Conservation (phyloP, 30 jellyfish, hydroid and myxozoan genomes). For the Aurelia coerulea region DNA sequence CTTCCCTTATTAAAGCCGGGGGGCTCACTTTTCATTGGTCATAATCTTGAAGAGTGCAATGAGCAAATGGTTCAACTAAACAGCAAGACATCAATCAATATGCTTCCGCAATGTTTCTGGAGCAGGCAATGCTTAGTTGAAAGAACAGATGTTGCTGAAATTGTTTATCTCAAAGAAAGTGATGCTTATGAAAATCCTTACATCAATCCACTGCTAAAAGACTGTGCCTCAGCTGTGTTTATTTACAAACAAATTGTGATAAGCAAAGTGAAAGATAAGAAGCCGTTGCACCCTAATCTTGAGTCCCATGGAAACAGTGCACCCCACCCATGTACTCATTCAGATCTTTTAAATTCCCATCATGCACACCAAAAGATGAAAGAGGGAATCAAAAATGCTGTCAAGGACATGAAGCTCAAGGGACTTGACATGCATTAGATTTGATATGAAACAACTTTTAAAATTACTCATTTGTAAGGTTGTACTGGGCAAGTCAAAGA, state of each 20-base stretch:
- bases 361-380: constrained; percentile 52
- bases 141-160: constrained; percentile 83
- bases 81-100: constrained; percentile 15
- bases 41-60: constrained; percentile 75
- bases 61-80: constrained; percentile 24
- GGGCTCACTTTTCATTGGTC: constrained; percentile 94
- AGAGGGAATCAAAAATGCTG: constrained; percentile 87
- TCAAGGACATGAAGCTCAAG: constrained; percentile 76
- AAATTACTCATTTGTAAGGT: too few species aligned
- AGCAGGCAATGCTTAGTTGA: constrained; percentile 76
- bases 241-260: constrained; percentile 79
- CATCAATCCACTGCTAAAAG: constrained; percentile 44
- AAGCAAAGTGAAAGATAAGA: constrained; percentile 49
- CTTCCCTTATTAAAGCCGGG: constrained; percentile 94
- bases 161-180: constrained; percentile 74
- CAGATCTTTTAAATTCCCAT: constrained; percentile 61
- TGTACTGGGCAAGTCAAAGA: too few species aligned
- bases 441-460: too few species aligned
- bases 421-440: constrained; percentile 89
- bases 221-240: constrained; percentile 82
- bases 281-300: constrained; percentile 68
- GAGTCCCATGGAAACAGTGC: constrained; percentile 21
- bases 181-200: constrained; percentile 11
- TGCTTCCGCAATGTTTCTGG: constrained; percentile 87
- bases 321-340: constrained; percentile 74